Evolutionary conservation across 2,888 invertebrate genomes (phyloP), one percentile per base, ranked within the genome.

Genomic region (Amitus sp.): DNA sequence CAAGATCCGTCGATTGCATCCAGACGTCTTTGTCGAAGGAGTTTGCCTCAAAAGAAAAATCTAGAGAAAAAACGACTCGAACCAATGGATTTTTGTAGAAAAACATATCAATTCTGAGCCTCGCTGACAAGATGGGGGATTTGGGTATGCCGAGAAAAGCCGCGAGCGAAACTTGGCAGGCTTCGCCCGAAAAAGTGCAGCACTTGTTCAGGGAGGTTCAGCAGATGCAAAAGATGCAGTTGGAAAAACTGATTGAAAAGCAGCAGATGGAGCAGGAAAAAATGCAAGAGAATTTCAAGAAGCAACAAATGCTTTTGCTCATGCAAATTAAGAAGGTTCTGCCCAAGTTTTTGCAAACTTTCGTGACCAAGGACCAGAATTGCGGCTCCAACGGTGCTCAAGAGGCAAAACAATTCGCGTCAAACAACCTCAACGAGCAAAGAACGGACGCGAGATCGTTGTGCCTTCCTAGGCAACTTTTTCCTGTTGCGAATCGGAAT

Each of bases 241-340:
- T 90, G 85, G 82, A 85, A 0, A 85, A 84, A 49, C 76, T 91
- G 47, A 83, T 90, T 2, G 85, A 86, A 28, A 86, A 88, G 52
- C 90, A 91, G 73, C 86, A 87, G 57, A 84, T 83, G 45, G 90
- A 90, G 72, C 89, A 90, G 70, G 78, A 85, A 43, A 78, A 86
- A 19, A 80, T 91, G 66, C 88, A 89, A 69, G 84, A 87, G 70
- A 85, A 87, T 39, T 90, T 90, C 69, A 88, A 89, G 65, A 85
- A 86, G 46, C 90, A 90, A 73, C 89, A 90, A 72, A 84, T 84
- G 61, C 77, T 87, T 56, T 78, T 91, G 1, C 83, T 87, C 15
- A 77, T 82, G 7, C 81, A 82, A 55, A 77, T 83, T 30, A 78
- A 85, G 82, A 79, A 77, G 49, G 74, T 75, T 17, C 78, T 78